Evolutionary conservation across 2,888 invertebrate species (phyloP), one percentile per base, ranked within the genome.

Genomic region (Globia sparganii): DNA sequence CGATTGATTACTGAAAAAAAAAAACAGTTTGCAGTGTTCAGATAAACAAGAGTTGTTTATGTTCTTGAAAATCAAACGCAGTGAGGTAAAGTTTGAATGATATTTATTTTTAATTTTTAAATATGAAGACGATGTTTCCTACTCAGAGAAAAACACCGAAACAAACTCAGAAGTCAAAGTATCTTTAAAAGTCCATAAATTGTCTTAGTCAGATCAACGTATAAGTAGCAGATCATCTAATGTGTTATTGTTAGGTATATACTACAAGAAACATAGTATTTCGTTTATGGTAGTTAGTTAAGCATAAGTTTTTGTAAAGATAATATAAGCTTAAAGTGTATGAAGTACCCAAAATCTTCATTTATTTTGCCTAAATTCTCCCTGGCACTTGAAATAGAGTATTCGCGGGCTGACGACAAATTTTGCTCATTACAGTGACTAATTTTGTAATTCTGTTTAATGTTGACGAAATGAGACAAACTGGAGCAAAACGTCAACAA

Each of bases 401-500:
- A 15, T 37, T 56, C 25, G 8, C 28, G 25, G 13, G 34, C 56
- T 66, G 25, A 31, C 56, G 46, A 78, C 67, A 58, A 75, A 65
- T 58, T n/a, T 31, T 21, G 37, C 37, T 58, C n/a, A 77, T 58
- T 66, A 66, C 49, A 53, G 53, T 56, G 9, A 43, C 25, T 75
- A 18, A 34, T 21, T 58, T 28, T 31, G 46, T 75, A n/a, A 31
- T 28, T 58, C 34, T n/a, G 46, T 58, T 40, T 11, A 78, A 59
- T 40, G 21, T 31, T 67, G 31, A 58, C 21, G 21, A 76, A 34
- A 37, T 28, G 18, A 46, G n/a, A 25, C 4, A 37, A 58, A 46
- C 9, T 76, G 37, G 15, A 59, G 78, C 21, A n/a, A n/a, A 66
- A n/a, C 28, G n/a, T 58, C 18, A 66, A 76, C 58, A 67, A 66